Evolutionary conservation across 2,888 invertebrate species (phyloP), one percentile per base, ranked within the genome.

Genomic region (Morpho achilles): DNA sequence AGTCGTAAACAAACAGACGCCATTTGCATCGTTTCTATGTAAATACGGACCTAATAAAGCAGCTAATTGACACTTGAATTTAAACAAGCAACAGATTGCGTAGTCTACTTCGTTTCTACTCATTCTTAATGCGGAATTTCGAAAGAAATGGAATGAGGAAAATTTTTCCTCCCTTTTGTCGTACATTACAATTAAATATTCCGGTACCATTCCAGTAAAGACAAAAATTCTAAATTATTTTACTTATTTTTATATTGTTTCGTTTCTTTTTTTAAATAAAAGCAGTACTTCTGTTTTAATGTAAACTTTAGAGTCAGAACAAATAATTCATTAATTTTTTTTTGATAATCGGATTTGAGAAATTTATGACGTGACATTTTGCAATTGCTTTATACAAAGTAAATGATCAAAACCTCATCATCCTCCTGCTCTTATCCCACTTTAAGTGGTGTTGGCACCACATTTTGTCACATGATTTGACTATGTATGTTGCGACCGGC

Each of bases 1-100:
- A 68, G 61, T 69, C 71, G 71, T 72, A 71, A 71, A 70, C 68
- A 69, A 72, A 64, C 68, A 63, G 62, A 57, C 64, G 66, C 61
- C 62, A 63, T 65, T 65, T 64, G 61, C 62, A 65, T 65, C 66
- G 66, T 70, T 70, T 69, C 62, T 69, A 70, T 70, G 70, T 68
- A 66, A 70, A 70, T 70, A 66, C 58, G 47, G 53, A 55, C 59
- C 61, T 50, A 67, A 67, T 67, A 67, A 66, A 68, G 60, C 64
- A 66, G 56, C 60, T 61, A 63, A 66, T 64, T 64, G 64, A 60
- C 64, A 60, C 54, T 59, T 58, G 61, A 64, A 58, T 64, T 61
- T 64, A 58, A 59, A 60, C 45, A 59, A 56, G 64, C 48, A 63
- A 56, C 58, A 59, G 59, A 64, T 66, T 66, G 62, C 55, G 45